Base-by-base conservation (phyloP, 35 echinoderm and acorn worm species). In the Chiridota heheva region DNA sequence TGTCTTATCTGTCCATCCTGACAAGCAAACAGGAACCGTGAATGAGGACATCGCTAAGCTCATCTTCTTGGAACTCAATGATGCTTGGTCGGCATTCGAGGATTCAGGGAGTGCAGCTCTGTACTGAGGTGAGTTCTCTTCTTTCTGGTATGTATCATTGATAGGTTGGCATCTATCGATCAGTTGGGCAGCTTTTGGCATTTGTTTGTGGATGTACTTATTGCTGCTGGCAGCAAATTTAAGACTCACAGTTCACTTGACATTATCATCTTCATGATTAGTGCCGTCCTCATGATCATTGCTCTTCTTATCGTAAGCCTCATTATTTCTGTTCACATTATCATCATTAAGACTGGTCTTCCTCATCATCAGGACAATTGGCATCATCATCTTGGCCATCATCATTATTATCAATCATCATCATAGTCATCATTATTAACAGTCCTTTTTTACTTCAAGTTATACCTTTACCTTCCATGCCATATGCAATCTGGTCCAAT, bases 1-100 rank as follows among this genome's bases (percentile, higher is more conserved):
- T 3, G 89, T 85, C n/a, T 71, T 98, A 10, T 81, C 89, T 12
- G 84, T 87, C 1, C 95, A 98, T 61, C 95, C 93, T 8, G 95
- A 98, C 42, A 98, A 98, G 18, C 89, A 92, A 44, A 58, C 76
- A 16, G 95, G 86, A 43, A 91, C 95, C 8, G 79, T 80, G 32
- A 42, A 98, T n/a, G 89, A 98, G 60, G 60, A 70, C 7, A 32
- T 98, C 20, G 85, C 95, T 32, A 98, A 92, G 73, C 72, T 88
- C 1, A 98, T 98, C 60, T 98, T 98, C 58, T 84, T 98, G 87
- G 95, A 98, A 47, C 81, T 98, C 24, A 98, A 85, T 51, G 95
- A 98, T 38, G 95, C 95, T 10, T 92, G 85, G 89, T 49, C 88
- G 3, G 95, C 88, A 13, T 97, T 97, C 88, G 89, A 92, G 63